Evolutionary conservation across 2,113 vertebrate species (phyloP), one percentile per base, ranked within the genome.

Genomic region (Datnioides undecimradiatus): DNA sequence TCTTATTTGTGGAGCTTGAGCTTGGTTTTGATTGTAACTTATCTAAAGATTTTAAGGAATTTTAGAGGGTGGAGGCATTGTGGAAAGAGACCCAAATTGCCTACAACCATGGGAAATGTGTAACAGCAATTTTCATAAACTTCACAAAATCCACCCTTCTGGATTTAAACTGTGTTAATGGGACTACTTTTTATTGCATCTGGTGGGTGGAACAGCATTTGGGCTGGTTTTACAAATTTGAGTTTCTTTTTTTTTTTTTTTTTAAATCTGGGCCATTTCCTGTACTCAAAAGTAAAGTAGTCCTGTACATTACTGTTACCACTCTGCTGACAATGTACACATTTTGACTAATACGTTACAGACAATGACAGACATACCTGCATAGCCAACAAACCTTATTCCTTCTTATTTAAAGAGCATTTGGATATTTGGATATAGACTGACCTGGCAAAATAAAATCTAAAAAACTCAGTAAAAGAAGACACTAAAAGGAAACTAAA

Each of bases 91-190:
- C 73, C 77, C 11, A n/a, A 68, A 68, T 36, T 11, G n/a, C 46
- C 69, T 52, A 46, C 10, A 74, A 76, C 36, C 68, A 73, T 17
- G 57, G n/a, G 63, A 0, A 6, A 74, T 52, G 59, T 52, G 21
- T 25, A 43, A 59, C 10, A 64, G 21, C n/a, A 62, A 49, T 79
- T 72, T 75, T 55, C 27, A 36, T 38, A 29, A 51, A 75, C 57
- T 21, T 59, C 9, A 67, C 16, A 16, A 45, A 75, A 58, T 13
- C 11, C 34, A 48, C 75, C 27, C 41, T 55, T 59, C 45, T 29
- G 38, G 25, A 78, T 29, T 54, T 52, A 63, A 27, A 14, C 33
- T 76, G 38, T 76, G 65, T 65, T 73, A 69, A 77, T 60, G 52
- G 51, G 70, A 7, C 36, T 25, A 16, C 13, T 25, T 43, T 63